Evolutionary conservation across 2,113 vertebrate genomes (phyloP).

Genomic region (Clarias magur): DNA sequence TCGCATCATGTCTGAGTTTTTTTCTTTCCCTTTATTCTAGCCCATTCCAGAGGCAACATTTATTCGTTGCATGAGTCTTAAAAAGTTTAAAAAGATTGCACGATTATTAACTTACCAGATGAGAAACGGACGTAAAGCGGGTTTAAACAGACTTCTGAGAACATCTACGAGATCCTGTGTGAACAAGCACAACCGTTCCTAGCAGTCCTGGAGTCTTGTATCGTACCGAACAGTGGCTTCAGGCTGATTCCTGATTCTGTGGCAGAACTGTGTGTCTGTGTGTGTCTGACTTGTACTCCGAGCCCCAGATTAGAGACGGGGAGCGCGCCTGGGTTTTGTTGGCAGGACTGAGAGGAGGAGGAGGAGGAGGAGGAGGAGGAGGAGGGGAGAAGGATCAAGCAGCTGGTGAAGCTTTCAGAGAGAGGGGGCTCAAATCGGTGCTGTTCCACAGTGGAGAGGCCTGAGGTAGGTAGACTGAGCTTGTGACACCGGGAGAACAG

Average conservation of each 20-base stretch:
- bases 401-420: conserved; percentile 52
- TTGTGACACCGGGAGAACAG: conserved; percentile 37
- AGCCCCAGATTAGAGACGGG: conserved; percentile 47
- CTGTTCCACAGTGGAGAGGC: conserved; percentile 43
- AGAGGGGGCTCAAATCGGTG: conserved; percentile 39
- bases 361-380: conserved; percentile 47
- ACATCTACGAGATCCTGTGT: not conserved
- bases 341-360: conserved; percentile 19
- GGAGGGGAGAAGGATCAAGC: conserved; percentile 18
- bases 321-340: conserved; percentile 45
- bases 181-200: not conserved
- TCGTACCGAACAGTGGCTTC: conserved; percentile 34
- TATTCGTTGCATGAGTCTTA: not conserved
- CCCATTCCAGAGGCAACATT: not conserved
- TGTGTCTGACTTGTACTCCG: conserved; percentile 30
- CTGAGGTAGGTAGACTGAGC: conserved; percentile 28
- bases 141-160: not conserved
- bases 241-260: conserved; percentile 34
- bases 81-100: too few relatives aligned
- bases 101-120: not conserved
- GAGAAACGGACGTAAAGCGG: not conserved
- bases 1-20: not conserved
- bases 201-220: not conserved
- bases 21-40: not conserved
- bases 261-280: conserved; percentile 14